Conservation (phyloP, 2,888 invertebrate species). For the Hirtodrosophila duncani region DNA sequence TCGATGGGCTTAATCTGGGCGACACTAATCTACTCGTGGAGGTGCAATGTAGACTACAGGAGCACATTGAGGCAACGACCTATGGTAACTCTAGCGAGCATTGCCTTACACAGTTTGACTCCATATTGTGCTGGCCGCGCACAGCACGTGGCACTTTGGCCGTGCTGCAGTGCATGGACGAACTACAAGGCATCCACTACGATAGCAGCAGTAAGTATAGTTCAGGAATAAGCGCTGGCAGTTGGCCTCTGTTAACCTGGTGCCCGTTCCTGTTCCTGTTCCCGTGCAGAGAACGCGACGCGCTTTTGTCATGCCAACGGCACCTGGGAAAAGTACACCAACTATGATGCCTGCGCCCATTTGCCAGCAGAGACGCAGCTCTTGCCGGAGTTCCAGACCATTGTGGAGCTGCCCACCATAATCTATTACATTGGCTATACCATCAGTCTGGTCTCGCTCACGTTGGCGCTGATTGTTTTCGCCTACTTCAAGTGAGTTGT, state of each 20-base stretch:
- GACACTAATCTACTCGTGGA: conserved; percentile 75
- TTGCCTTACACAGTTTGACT: conserved; percentile 87
- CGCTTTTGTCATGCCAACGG: conserved; percentile 87
- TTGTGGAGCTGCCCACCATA: conserved; percentile 84
- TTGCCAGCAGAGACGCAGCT: conserved; percentile 80
- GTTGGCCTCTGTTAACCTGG: too few species aligned
- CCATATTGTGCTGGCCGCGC: conserved; percentile 90
- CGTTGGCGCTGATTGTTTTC: conserved; percentile 91
- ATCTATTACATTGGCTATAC: conserved; percentile 92
- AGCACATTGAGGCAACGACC: conserved; percentile 71
- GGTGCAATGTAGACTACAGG: conserved; percentile 74
- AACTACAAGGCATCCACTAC: conserved; percentile 87
- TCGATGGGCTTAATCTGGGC: conserved; percentile 54
- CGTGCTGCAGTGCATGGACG: conserved; percentile 87
- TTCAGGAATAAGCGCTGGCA: too few species aligned
- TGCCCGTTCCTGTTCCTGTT: neutral
- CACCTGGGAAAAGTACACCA: conserved; percentile 89
- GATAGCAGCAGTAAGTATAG: conserved; percentile 88
- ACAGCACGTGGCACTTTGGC: conserved; percentile 85
- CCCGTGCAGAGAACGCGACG: conserved; percentile 88
- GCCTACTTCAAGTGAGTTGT: conserved; percentile 90
- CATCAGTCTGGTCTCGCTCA: conserved; percentile 88
- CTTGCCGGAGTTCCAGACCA: conserved; percentile 79
- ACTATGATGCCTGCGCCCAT: conserved; percentile 85
- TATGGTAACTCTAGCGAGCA: conserved; percentile 73